Evolutionary conservation across 2,888 invertebrate species (phyloP).

Genomic region (Aleiodes testaceus): DNA sequence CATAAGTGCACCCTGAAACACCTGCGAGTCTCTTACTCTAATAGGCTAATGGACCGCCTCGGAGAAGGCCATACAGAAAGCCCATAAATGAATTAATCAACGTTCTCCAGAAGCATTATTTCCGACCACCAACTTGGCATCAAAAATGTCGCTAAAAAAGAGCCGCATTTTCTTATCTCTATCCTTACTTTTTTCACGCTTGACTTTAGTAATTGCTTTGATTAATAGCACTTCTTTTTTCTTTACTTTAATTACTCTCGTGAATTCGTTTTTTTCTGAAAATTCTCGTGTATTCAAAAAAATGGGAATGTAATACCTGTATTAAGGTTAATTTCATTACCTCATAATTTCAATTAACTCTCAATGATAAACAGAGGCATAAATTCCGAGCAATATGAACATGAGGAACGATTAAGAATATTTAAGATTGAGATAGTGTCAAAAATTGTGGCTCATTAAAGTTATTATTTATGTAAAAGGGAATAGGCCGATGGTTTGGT

Average conservation of each 20-base stretch:
- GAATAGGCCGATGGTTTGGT: slow-evolving; percentile 14
- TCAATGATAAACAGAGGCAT: not conserved
- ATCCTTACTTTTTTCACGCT: slow-evolving; percentile 22
- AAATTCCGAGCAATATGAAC: not conserved
- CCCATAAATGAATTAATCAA: slow-evolving; percentile 43
- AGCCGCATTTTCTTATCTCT: slow-evolving; percentile 10
- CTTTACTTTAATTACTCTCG: not conserved
- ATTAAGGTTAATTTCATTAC: slow-evolving; percentile 4
- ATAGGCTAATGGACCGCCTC: slow-evolving; percentile 47
- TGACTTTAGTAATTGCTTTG: slow-evolving; percentile 32
- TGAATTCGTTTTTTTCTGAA: not conserved
- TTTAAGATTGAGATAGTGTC: slow-evolving; percentile 18
- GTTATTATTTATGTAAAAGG: slow-evolving; percentile 29
- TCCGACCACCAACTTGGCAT: slow-evolving; percentile 15
- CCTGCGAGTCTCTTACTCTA: slow-evolving; percentile 49
- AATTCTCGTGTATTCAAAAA: too few species aligned
- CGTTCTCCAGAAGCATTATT: slow-evolving; percentile 15
- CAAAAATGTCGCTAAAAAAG: not conserved
- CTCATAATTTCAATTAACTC: slow-evolving; percentile 13
- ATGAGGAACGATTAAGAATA: slow-evolving; percentile 14
- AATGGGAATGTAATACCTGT: too few species aligned
- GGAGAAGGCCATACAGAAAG: slow-evolving; percentile 15
- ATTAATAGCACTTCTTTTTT: not conserved
- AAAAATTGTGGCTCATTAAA: slow-evolving; percentile 23
- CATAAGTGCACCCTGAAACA: slow-evolving; percentile 46